phyloP scores from a whole-genome alignment of 2,888 invertebrate genomes.

The Drosophila ezoana region DNA sequence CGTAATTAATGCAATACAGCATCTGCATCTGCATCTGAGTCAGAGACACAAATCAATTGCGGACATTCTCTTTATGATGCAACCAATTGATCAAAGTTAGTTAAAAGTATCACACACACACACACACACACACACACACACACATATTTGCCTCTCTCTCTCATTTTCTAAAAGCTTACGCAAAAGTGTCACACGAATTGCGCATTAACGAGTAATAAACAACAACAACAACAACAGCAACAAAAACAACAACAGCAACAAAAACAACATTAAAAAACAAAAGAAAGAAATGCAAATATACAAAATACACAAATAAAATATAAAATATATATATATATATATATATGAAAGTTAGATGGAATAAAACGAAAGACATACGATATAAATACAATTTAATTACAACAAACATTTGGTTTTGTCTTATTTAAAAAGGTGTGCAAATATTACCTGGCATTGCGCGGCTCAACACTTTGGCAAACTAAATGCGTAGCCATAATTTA shows the following conservation, averaged over 20 bases:
- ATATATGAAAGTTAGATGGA: conserved; percentile 54
- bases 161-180: conserved; percentile 15
- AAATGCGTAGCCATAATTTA: too few relatives aligned
- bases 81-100: conserved; percentile 30
- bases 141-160: conserved; percentile 10
- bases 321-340: conserved; percentile 28
- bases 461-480: too few relatives aligned
- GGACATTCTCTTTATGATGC: conserved; percentile 13
- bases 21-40: conserved; percentile 9
- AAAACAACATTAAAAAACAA: conserved; percentile 14
- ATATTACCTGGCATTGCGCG: too few relatives aligned
- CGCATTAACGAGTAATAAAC: conserved; percentile 24
- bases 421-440: background rate
- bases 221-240: conserved; percentile 6
- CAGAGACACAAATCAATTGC: conserved; percentile 9
- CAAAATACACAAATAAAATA: background rate
- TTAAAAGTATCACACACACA: conserved; percentile 25
- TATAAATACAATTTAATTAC: conserved; percentile 28
- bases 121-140: conserved; percentile 7
- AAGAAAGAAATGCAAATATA: conserved; percentile 27
- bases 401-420: background rate
- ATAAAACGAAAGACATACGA: conserved; percentile 38
- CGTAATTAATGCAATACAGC: conserved; percentile 6
- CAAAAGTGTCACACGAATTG: conserved; percentile 24
- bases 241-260: conserved; percentile 10